These are phyloP conservation scores for human (Homo sapiens) DNA, from an alignment of 2,113 vertebrate species.

Conservation along the genomic window DNA sequence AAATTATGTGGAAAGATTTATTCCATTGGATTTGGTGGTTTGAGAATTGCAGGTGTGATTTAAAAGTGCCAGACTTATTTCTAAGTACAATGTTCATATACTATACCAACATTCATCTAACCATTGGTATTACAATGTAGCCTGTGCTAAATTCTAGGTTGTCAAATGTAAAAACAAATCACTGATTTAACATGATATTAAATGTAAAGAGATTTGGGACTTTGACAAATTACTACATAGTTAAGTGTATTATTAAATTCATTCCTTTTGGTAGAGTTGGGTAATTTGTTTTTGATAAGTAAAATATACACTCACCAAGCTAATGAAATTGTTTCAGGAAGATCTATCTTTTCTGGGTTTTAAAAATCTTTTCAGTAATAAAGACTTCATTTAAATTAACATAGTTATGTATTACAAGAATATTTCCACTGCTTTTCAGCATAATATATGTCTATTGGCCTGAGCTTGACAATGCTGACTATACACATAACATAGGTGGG, in stretches of 20 bases:
- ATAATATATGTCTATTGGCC: background rate
- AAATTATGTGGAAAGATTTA: background rate
- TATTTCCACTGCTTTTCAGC: background rate
- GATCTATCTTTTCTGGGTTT: background rate
- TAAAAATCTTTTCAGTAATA: background rate
- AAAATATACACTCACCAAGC: background rate
- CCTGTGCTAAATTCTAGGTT: background rate
- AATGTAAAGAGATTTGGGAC: background rate
- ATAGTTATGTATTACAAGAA: background rate
- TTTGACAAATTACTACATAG: background rate
- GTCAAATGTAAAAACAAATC: background rate
- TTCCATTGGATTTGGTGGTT: background rate
- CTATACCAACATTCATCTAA: background rate
- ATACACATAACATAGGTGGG: background rate
- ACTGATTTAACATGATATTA: background rate
- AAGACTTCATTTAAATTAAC: background rate
- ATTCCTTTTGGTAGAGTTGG: background rate
- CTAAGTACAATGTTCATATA: background rate
- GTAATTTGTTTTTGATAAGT: conserved; percentile 26
- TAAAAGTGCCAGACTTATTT: background rate
- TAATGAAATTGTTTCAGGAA: background rate
- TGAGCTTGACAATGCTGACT: background rate
- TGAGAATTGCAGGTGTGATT: background rate
- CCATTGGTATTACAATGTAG: background rate
- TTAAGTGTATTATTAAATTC: conserved; percentile 7